Evolutionary conservation across 2,113 vertebrate species (phyloP).

Genomic region (Microcebus jonahi): DNA sequence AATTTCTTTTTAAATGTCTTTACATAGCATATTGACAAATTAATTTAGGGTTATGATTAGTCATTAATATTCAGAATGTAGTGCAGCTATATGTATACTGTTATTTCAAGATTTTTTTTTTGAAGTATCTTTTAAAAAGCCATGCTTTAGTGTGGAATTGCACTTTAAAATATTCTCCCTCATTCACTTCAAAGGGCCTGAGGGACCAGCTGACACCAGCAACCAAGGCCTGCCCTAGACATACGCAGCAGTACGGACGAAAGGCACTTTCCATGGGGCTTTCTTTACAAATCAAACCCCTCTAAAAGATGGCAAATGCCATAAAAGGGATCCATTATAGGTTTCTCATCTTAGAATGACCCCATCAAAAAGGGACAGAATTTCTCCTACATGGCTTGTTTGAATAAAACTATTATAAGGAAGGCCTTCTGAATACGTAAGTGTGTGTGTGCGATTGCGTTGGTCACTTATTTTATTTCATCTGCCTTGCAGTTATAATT

Average conservation of each 20-base stretch:
- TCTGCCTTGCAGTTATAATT: not conserved
- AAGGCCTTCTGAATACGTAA: not conserved
- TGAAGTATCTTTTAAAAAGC: not conserved
- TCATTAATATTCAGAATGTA: conserved; percentile 60
- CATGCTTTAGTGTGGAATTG: not conserved
- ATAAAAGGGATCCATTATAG: not conserved
- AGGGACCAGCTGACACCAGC: not conserved
- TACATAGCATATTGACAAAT: conserved; percentile 36
- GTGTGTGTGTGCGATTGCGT: too few relatives aligned
- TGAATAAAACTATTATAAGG: not conserved
- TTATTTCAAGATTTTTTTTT: conserved; percentile 27
- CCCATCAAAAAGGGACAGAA: not conserved
- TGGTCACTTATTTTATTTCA: not conserved
- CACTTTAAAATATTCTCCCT: not conserved
- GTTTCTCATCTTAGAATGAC: not conserved
- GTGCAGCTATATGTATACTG: conserved; percentile 4
- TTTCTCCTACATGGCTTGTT: not conserved
- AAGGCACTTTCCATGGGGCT: not conserved
- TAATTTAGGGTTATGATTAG: conserved; percentile 59
- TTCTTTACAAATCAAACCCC: not conserved
- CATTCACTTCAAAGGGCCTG: not conserved
- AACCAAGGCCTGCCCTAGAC: not conserved
- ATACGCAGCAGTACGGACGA: accelerated
- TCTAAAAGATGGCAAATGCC: not conserved
- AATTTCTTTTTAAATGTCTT: conserved; percentile 53